Base-by-base conservation (phyloP, 30 jellyfish, hydroid and myxozoan species). In the Haliclystus octoradiatus region DNA sequence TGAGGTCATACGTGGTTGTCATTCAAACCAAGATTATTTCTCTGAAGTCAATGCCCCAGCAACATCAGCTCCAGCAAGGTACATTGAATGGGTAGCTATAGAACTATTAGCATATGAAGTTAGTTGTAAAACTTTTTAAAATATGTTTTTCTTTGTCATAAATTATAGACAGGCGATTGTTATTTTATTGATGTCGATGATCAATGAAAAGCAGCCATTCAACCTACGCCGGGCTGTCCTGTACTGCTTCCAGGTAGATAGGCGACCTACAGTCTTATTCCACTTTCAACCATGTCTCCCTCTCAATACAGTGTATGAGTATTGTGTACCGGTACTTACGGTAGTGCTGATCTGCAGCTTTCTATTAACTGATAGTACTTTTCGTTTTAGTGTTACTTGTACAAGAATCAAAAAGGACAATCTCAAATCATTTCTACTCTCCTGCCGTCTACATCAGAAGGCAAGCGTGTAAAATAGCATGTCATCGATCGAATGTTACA, bases 141-240 rank as follows among this genome's bases (percentile, higher is more conserved):
- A n/a, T n/a, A n/a, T n/a, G n/a, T n/a, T n/a, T n/a, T n/a, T n/a
- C n/a, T n/a, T n/a, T n/a, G n/a, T n/a, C n/a, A n/a, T n/a, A n/a
- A n/a, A n/a, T n/a, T n/a, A n/a, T n/a, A 86, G 97, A 51, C 85
- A 93, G 33, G 97, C 97, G 12, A 88, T 80, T 7, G 97, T 88
- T 1, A 94, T 88, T 31, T 46, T 88, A 27, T 74, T 88, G 78
- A 80, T 80, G 94, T 78, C 94, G 34, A 88, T 88, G 94, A 88
- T 88, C 0, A 88, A 88, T 66, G 97, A 88, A 4, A 88, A 80
- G 69, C 97, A 88, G 53, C 97, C 94, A 5, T 88, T 88, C 65
- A 30, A 85, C 9, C 73, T 88, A 26, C 81, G 97, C 5, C 79
- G 97, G 69, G 97, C 97, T 2, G 94, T 88, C 19, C 95, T 88